Conservation (phyloP, 2,888 invertebrate genomes). For the Pristionchus entomophagus region DNA sequence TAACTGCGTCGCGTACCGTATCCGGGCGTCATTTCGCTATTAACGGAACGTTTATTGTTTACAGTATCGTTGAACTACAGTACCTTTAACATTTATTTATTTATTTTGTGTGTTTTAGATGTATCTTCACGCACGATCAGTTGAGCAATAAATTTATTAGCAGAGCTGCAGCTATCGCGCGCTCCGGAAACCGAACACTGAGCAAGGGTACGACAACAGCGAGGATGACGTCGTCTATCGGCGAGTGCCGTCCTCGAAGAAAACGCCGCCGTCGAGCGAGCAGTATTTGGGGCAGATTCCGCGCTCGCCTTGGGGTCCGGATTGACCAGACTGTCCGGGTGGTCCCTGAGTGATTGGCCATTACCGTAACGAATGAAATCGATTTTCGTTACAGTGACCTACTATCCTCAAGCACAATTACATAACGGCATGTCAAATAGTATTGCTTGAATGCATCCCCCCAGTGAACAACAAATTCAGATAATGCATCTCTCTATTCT, state of each 20-base stretch:
- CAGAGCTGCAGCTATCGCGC: slow-evolving; percentile 40
- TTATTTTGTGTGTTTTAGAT: neutral
- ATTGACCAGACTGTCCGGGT: slow-evolving; percentile 63
- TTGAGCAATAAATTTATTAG: slow-evolving; percentile 44
- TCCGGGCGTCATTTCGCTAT: neutral
- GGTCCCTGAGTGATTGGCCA: slow-evolving; percentile 56
- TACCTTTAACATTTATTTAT: neutral
- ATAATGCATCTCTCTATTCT: too few species aligned
- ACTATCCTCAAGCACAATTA: too few species aligned
- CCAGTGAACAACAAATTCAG: too few species aligned
- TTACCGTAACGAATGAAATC: neutral
- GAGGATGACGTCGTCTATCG: slow-evolving; percentile 50
- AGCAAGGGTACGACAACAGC: neutral
- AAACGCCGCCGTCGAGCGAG: slow-evolving; percentile 71
- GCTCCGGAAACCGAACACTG: slow-evolving; percentile 18
- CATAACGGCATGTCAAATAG: too few species aligned
- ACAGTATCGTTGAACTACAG: neutral
- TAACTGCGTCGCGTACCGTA: neutral
- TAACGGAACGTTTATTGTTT: slow-evolving; percentile 15
- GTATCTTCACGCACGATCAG: neutral
- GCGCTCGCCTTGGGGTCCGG: slow-evolving; percentile 69
- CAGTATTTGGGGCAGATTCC: slow-evolving; percentile 69
- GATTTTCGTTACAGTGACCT: too few species aligned
- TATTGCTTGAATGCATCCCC: too few species aligned
- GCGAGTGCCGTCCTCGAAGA: slow-evolving; percentile 73